Evolutionary conservation across 2,113 vertebrate species (phyloP).

Genomic region (Pelecanus crispus): DNA sequence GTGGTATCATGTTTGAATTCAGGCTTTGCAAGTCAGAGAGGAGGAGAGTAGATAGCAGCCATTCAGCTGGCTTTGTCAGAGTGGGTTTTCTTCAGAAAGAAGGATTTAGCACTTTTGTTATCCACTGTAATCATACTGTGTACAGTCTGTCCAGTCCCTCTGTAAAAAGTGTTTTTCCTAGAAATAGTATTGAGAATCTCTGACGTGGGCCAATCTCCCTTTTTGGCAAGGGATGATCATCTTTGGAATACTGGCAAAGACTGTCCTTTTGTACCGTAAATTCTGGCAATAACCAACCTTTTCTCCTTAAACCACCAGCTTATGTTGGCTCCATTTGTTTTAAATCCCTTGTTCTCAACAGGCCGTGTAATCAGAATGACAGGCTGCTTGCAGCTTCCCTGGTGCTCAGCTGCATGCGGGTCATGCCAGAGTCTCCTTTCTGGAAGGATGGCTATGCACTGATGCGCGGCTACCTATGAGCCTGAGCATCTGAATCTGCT

Average conservation of each 20-base stretch:
- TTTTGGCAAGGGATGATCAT: not conserved
- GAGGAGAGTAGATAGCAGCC: not conserved
- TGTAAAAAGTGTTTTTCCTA: not conserved
- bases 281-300: conserved; percentile 15
- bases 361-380: not conserved
- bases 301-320: conserved; percentile 3
- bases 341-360: not conserved
- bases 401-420: not conserved
- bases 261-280: not conserved
- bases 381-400: not conserved
- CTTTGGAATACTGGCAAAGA: not conserved
- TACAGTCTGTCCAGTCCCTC: not conserved
- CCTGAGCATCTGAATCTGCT: not conserved
- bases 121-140: not conserved
- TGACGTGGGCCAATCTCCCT: not conserved
- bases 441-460: not conserved
- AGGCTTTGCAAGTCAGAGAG: not conserved
- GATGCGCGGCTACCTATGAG: not conserved
- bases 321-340: conserved; percentile 3
- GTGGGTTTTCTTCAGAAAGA: not conserved
- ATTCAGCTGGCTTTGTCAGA: conserved; percentile 6
- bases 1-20: not conserved
- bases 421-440: not conserved
- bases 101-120: not conserved
- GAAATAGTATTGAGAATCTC: not conserved